phyloP scores from a whole-genome alignment of 2,888 invertebrate species.

The Dolichopus griseipennis region DNA sequence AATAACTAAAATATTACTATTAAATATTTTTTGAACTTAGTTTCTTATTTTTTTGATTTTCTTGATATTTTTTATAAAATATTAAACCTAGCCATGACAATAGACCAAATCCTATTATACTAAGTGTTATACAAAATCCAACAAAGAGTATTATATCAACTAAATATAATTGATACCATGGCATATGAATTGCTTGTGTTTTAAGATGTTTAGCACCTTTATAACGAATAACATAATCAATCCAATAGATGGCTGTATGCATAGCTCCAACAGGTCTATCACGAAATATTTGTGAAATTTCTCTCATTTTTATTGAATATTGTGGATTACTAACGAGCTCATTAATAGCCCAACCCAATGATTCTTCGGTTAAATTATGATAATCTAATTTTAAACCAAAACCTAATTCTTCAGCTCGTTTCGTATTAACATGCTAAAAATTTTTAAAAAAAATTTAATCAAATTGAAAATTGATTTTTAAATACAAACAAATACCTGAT shows the following conservation, averaged over 20 bases:
- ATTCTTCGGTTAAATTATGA: conserved; percentile 33
- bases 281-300: conserved; percentile 36
- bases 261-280: conserved; percentile 40
- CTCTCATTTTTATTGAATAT: conserved; percentile 35
- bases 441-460: conserved; percentile 16
- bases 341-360: conserved; percentile 36
- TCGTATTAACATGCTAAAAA: conserved; percentile 32
- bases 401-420: conserved; percentile 31
- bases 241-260: conserved; percentile 42
- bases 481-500: conserved; percentile 30
- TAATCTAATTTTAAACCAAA: conserved; percentile 34
- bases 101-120: too few species aligned
- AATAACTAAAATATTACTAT: neutral
- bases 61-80: neutral
- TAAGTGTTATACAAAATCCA: conserved; percentile 21
- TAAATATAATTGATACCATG: conserved; percentile 36
- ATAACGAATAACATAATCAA: conserved; percentile 40
- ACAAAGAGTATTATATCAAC: conserved; percentile 43
- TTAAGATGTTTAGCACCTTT: conserved; percentile 37
- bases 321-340: conserved; percentile 34
- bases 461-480: neutral
- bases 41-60: neutral
- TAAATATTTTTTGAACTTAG: neutral
- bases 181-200: conserved; percentile 32
- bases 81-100: neutral